Evolutionary conservation across 2,113 vertebrate species (phyloP), one percentile per base, ranked within the genome.

Genomic region (Taurulus bubalis): DNA sequence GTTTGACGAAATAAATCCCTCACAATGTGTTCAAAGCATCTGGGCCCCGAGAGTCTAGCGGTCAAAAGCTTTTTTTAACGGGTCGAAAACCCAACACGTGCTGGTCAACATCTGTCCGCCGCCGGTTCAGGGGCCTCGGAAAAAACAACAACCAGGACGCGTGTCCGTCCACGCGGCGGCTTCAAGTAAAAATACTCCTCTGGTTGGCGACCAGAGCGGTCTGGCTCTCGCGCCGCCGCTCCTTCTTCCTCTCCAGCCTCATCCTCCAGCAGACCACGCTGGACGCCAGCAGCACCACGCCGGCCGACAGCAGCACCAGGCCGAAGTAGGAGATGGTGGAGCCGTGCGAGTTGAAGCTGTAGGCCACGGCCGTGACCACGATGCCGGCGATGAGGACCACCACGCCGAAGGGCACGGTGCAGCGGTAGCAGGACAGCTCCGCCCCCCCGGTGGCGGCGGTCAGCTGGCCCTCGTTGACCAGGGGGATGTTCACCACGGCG

Each of bases 291-390:
- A 99, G 92, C 66, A 96, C 89, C 6, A 99, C 93, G 58, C 98
- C 98, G 0, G 93, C 94, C 0, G 96, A 97, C 34, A 99, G 94
- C 18, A 99, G 94, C 78, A 97, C 96, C 90, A 99, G 93, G 49
- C 98, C 98, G 0, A 99, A 93, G 80, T 98, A 96, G 0, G 98
- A 99, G 94, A 99, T 99, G 93, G 97, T 97, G 36, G 98, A 99
- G 8, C 98, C 98, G 0, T 99, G 98, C 0, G 98, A 97, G 82
- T 99, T 99, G 95, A 99, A 98, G 94, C 95, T 98, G 94, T 99
- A 99, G 0, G 98, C 98, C 77, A 99, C 98, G 0, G 96, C 96
- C 0, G 98, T 99, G 82, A 99, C 98, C 86, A 98, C 98, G 0
- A 95, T 79, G 16, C 98, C 98, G 0, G 97, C 95, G 5, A 99